phyloP scores from a whole-genome alignment of 2,113 vertebrate genomes.

The Muntiacus reevesi region DNA sequence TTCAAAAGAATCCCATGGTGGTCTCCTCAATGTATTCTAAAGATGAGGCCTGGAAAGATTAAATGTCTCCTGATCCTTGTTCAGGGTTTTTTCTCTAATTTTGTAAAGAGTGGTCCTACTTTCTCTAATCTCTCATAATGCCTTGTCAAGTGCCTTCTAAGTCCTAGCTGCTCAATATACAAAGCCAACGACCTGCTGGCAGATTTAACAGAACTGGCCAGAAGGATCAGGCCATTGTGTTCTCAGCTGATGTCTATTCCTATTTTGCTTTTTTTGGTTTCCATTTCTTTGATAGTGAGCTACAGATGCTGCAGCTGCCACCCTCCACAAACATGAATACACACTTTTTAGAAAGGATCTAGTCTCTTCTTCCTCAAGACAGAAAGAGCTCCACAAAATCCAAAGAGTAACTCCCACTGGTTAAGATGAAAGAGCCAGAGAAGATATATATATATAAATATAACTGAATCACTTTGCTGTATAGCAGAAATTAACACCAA shows the following conservation, averaged over 20 bases:
- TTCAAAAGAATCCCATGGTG: background rate
- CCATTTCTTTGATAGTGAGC: background rate
- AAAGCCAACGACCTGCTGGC: background rate
- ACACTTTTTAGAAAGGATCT: background rate
- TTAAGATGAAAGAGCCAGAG: background rate
- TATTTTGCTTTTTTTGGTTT: background rate
- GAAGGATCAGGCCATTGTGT: background rate
- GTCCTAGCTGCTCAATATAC: background rate
- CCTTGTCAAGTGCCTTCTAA: background rate
- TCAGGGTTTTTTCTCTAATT: background rate
- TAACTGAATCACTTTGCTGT: background rate
- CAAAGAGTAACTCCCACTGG: background rate
- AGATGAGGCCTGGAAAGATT: background rate
- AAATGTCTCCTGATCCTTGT: background rate
- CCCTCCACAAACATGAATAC: background rate
- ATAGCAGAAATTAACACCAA: background rate
- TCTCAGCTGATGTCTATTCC: background rate
- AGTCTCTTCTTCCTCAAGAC: background rate
- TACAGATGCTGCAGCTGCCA: background rate
- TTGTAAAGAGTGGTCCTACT: background rate
- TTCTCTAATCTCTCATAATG: background rate
- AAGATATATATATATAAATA: background rate
- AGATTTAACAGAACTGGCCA: background rate
- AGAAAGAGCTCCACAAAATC: background rate
- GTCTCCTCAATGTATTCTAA: background rate